phyloP scores from a whole-genome alignment of 2,888 invertebrate species.

The Polymixis flavicincta region DNA sequence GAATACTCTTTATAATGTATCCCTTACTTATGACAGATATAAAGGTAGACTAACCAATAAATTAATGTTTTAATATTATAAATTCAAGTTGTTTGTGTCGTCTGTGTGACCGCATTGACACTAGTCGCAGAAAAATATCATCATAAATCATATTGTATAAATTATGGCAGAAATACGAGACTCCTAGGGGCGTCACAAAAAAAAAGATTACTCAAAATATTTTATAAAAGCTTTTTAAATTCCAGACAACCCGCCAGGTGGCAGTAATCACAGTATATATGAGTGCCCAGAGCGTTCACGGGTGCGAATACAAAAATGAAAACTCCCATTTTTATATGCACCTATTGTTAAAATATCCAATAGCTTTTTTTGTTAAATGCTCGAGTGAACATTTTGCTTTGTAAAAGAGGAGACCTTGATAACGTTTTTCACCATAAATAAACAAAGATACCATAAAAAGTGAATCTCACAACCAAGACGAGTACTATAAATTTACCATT shows the following conservation, averaged over 20 bases:
- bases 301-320: conserved; percentile 33
- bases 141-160: too few relatives aligned
- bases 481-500: background rate
- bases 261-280: conserved; percentile 39
- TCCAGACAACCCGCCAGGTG: conserved; percentile 38
- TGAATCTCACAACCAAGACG: background rate
- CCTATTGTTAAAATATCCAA: conserved; percentile 37
- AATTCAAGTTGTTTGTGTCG: too few relatives aligned
- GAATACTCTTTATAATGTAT: too few relatives aligned
- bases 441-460: background rate
- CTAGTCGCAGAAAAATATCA: background rate
- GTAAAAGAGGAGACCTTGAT: background rate
- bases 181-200: background rate
- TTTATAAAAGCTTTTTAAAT: conserved; percentile 20
- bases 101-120: too few relatives aligned
- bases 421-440: background rate
- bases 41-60: too few relatives aligned
- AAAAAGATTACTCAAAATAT: background rate
- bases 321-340: conserved; percentile 27
- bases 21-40: too few relatives aligned
- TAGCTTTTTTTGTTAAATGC: conserved; percentile 14
- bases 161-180: background rate
- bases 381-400: background rate
- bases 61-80: too few relatives aligned
- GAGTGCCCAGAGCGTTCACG: conserved; percentile 33